phyloP scores from a whole-genome alignment of 2,797 vertebrate species.

The Sternarchorhynchus goeldii region DNA sequence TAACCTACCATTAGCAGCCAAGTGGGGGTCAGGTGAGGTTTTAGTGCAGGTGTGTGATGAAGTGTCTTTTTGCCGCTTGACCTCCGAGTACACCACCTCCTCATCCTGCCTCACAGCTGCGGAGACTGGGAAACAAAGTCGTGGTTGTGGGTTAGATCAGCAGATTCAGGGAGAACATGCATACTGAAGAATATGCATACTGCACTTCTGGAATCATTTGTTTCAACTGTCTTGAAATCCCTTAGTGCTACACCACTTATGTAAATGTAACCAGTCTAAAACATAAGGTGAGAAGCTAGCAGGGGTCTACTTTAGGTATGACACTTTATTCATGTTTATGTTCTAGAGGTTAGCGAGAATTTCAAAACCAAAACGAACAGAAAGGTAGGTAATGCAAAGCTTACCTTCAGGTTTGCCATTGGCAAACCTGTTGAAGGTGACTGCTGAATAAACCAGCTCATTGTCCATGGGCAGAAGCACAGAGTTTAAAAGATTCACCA shows the following conservation, averaged over 20 bases:
- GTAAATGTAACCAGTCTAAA: too few relatives aligned
- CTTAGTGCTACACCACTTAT: too few relatives aligned
- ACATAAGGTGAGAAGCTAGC: too few relatives aligned
- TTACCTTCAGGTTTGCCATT: conserved; percentile 30
- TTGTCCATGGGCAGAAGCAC: conserved; percentile 55
- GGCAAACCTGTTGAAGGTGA: conserved; percentile 45
- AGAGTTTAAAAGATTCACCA: too few relatives aligned
- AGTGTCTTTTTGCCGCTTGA: conserved; percentile 32
- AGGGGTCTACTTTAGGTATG: background rate
- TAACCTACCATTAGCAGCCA: background rate
- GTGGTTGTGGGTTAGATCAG: background rate
- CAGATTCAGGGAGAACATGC: fast-evolving
- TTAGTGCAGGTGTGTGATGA: background rate
- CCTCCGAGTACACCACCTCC: conserved; percentile 55
- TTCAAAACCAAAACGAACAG: background rate
- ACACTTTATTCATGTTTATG: background rate
- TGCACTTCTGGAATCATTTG: background rate
- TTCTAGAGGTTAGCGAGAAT: background rate
- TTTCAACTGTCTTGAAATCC: too few relatives aligned
- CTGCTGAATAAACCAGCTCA: conserved; percentile 58
- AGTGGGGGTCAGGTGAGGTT: conserved; percentile 28
- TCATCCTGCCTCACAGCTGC: conserved; percentile 34
- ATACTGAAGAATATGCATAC: background rate
- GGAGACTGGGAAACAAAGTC: background rate
- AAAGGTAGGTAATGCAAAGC: background rate